These are phyloP conservation scores for Dendrolimus houi DNA, from an alignment of 2,888 invertebrate genomes.

Conservation along the genomic window DNA sequence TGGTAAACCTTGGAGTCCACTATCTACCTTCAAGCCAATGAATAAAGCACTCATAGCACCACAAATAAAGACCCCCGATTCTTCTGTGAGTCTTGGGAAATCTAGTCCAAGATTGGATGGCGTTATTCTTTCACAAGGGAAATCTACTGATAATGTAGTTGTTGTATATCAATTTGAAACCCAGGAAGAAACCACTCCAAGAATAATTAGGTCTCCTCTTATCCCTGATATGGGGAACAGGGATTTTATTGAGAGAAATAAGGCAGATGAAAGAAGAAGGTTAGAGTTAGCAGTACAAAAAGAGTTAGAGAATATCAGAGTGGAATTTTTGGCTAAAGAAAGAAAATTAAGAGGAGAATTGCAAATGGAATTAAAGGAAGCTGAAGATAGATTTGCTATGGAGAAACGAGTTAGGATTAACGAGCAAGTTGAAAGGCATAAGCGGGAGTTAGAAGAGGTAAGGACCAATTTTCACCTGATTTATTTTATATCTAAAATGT, in stretches of 20 bases:
- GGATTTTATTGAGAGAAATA: conserved; percentile 59
- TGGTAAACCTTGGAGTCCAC: conserved; percentile 51
- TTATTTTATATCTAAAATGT: background rate
- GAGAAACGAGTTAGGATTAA: conserved; percentile 58
- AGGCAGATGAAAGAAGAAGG: conserved; percentile 56
- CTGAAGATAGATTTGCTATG: conserved; percentile 58
- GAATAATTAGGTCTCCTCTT: conserved; percentile 50
- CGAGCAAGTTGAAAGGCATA: conserved; percentile 61
- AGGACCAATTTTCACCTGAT: conserved; percentile 7
- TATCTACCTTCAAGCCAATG: conserved; percentile 52
- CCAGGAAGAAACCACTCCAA: conserved; percentile 41
- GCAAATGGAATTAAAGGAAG: conserved; percentile 65
- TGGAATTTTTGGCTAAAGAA: conserved; percentile 74
- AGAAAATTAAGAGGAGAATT: conserved; percentile 73
- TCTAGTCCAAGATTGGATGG: conserved; percentile 60
- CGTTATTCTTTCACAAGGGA: conserved; percentile 64
- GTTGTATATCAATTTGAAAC: conserved; percentile 66
- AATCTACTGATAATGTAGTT: conserved; percentile 63
- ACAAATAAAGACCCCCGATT: conserved; percentile 48
- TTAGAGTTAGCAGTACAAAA: conserved; percentile 60
- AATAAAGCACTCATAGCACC: conserved; percentile 39
- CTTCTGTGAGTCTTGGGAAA: conserved; percentile 45
- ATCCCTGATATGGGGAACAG: conserved; percentile 55
- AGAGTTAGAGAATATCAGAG: conserved; percentile 71
- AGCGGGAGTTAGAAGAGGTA: conserved; percentile 64